Evolutionary conservation across 2,113 vertebrate genomes (phyloP).

Genomic region (Grantiella picta): DNA sequence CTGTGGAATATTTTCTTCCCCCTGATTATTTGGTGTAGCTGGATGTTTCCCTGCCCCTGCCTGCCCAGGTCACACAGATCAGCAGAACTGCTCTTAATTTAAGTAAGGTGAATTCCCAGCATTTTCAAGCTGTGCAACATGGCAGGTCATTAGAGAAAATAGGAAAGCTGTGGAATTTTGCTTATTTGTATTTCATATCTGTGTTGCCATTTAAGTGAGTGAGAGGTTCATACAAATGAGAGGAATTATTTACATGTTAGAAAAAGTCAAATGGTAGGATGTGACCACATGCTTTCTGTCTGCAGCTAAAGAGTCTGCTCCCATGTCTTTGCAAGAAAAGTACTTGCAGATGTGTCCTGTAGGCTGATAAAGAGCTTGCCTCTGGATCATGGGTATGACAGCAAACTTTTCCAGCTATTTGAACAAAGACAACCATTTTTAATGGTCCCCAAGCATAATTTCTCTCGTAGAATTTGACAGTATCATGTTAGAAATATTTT

Average conservation of each 20-base stretch:
- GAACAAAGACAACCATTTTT: background rate
- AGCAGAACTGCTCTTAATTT: background rate
- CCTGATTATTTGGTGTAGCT: background rate
- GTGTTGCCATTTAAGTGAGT: background rate
- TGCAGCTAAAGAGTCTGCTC: background rate
- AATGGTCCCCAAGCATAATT: background rate
- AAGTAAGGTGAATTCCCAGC: background rate
- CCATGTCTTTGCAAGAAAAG: background rate
- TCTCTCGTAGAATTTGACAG: background rate
- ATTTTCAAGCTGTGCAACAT: background rate
- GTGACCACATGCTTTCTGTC: background rate
- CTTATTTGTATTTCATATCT: background rate
- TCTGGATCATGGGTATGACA: background rate
- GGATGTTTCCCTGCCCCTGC: background rate
- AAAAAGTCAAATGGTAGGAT: background rate
- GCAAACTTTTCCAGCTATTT: background rate
- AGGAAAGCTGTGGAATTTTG: background rate
- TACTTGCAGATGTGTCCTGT: background rate
- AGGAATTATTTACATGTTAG: background rate
- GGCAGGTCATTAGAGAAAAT: background rate
- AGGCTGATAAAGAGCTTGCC: background rate
- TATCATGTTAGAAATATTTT: background rate
- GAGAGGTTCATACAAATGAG: background rate
- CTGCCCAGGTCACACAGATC: background rate
- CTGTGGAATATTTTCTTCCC: background rate